Evolutionary conservation across 1,140 invertebrate genomes (phyloP).

Genomic region (Oryzaephilus surinamensis): DNA sequence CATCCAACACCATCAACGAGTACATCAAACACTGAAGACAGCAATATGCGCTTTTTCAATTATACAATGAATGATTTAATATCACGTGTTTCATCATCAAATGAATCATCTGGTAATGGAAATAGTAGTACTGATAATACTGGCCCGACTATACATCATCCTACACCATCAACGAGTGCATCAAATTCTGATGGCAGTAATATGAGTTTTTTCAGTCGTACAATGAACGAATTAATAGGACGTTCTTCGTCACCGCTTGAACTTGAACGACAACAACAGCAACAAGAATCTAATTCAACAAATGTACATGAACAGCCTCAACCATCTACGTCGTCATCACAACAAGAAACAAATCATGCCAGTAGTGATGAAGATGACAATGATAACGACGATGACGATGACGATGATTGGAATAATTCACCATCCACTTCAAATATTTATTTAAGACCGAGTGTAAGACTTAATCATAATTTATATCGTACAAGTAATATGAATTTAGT

Average conservation of each 20-base stretch:
- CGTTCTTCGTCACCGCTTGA: not conserved
- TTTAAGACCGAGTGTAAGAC: too few species aligned
- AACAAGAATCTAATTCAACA: not conserved
- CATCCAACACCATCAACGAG: not conserved
- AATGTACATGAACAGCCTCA: too few species aligned
- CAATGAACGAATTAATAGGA: not conserved
- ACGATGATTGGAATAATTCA: conserved; percentile 14
- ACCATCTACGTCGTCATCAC: too few species aligned
- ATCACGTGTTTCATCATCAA: not conserved
- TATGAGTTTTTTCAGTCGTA: conserved; percentile 17
- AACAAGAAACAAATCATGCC: conserved; percentile 11
- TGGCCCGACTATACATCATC: not conserved
- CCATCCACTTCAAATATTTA: too few species aligned
- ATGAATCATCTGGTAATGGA: conserved; percentile 4
- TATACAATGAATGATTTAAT: conserved; percentile 3
- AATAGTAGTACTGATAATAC: conserved; percentile 6
- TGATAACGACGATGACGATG: conserved; percentile 14
- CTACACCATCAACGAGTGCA: not conserved
- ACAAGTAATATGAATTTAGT: conserved; percentile 21
- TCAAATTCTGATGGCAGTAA: too few species aligned
- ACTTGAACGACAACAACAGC: conserved; percentile 3
- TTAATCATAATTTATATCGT: conserved; percentile 15
- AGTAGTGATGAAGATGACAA: conserved; percentile 6
- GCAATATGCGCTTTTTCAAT: conserved; percentile 18
- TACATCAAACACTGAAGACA: too few species aligned